phyloP scores from a whole-genome alignment of 2,888 invertebrate genomes.

The Molanna angustata region DNA sequence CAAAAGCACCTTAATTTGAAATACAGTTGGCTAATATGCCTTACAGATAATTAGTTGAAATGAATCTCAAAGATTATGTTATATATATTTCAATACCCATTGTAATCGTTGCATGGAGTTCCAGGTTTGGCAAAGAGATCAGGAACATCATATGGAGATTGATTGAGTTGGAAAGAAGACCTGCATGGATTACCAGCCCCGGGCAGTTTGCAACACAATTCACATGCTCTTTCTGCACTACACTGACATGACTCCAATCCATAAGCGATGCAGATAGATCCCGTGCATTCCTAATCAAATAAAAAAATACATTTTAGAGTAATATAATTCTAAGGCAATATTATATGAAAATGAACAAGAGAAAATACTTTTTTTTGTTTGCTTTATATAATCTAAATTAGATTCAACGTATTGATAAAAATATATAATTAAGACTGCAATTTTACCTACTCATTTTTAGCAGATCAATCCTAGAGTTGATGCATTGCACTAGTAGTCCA shows the following conservation, averaged over 20 bases:
- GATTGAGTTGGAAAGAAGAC: conserved; percentile 90
- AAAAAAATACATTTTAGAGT: not conserved
- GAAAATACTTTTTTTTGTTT: no score
- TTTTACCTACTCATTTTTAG: no score
- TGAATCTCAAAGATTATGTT: not conserved
- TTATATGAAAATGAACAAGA: not conserved
- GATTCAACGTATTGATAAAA: no score
- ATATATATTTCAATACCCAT: conserved; percentile 56
- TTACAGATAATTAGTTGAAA: no score
- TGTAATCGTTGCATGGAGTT: conserved; percentile 91
- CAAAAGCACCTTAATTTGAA: no score
- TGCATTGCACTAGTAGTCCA: no score
- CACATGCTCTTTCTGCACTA: conserved; percentile 83
- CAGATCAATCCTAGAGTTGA: no score
- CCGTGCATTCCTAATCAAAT: conserved; percentile 79
- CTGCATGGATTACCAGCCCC: conserved; percentile 79
- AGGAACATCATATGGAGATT: conserved; percentile 84
- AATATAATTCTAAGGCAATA: not conserved
- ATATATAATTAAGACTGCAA: no score
- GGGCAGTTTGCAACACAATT: conserved; percentile 86
- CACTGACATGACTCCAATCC: conserved; percentile 96
- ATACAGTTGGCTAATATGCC: no score
- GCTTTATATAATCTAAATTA: no score
- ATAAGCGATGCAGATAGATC: conserved; percentile 96
- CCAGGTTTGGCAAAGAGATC: conserved; percentile 93